phyloP scores from a whole-genome alignment of 2,113 vertebrate genomes.

The Nothocercus julius region DNA sequence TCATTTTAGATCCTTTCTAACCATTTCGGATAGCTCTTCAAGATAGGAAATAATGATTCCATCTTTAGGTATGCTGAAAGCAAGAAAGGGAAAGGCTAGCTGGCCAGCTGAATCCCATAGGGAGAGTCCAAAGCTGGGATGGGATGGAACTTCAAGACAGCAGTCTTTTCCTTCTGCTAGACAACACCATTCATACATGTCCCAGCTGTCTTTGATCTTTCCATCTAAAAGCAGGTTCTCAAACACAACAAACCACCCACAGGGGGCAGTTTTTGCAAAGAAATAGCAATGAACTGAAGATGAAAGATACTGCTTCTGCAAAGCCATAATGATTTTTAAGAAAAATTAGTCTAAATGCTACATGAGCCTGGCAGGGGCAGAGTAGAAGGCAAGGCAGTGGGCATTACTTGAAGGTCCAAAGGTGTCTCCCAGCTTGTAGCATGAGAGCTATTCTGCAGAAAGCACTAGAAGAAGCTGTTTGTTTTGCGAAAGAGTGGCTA shows the following conservation, averaged over 20 bases:
- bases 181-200: neutral
- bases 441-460: neutral
- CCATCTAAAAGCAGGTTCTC: neutral
- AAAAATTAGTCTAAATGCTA: neutral
- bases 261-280: neutral
- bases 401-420: neutral
- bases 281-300: neutral
- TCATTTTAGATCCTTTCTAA: neutral
- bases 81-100: neutral
- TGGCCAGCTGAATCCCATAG: neutral
- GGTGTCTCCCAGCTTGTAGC: neutral
- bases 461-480: neutral
- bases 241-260: neutral
- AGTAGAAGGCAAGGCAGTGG: neutral
- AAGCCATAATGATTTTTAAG: neutral
- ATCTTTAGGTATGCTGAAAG: neutral
- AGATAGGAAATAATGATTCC: neutral
- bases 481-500: neutral
- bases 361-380: neutral
- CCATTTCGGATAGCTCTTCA: neutral
- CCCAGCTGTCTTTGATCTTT: neutral
- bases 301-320: neutral
- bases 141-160: neutral
- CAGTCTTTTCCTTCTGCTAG: neutral
- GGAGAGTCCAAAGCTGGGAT: neutral